Evolutionary conservation across 2,797 vertebrate genomes (phyloP).

Genomic region (Hippoglossus hippoglossus): DNA sequence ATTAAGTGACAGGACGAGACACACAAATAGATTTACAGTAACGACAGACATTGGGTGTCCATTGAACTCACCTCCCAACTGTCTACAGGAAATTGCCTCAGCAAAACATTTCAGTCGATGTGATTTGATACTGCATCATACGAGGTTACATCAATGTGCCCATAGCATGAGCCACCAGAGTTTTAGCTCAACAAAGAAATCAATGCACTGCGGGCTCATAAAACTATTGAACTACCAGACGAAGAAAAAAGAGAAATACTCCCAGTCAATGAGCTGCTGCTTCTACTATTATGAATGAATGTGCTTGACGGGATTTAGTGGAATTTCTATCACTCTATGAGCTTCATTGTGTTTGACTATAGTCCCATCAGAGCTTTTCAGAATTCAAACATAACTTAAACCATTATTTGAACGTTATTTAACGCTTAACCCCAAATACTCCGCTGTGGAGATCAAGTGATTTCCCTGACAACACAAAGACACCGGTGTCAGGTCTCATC

Average conservation of each 20-base stretch:
- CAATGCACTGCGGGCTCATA: conserved; percentile 2
- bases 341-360: not conserved
- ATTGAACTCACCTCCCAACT: conserved; percentile 10
- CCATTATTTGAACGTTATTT: not conserved
- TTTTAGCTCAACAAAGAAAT: conserved; percentile 12
- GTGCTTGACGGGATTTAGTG: not conserved
- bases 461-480: too few relatives aligned
- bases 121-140: conserved; percentile 10
- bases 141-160: conserved; percentile 1
- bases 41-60: not conserved
- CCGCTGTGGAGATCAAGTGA: too few relatives aligned
- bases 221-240: conserved; percentile 17
- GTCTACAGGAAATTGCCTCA: not conserved
- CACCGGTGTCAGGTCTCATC: too few relatives aligned
- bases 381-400: conserved; percentile 7
- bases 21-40: conserved; percentile 16
- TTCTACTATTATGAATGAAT: conserved; percentile 23
- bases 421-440: too few relatives aligned
- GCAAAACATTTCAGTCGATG: conserved; percentile 15
- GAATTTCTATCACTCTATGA: not conserved
- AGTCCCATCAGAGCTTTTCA: not conserved
- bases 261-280: conserved; percentile 2
- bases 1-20: conserved; percentile 9
- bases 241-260: conserved; percentile 7
- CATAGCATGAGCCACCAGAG: not conserved